Base-by-base conservation (phyloP, 2,888 invertebrate species). In the Apeira syringaria region DNA sequence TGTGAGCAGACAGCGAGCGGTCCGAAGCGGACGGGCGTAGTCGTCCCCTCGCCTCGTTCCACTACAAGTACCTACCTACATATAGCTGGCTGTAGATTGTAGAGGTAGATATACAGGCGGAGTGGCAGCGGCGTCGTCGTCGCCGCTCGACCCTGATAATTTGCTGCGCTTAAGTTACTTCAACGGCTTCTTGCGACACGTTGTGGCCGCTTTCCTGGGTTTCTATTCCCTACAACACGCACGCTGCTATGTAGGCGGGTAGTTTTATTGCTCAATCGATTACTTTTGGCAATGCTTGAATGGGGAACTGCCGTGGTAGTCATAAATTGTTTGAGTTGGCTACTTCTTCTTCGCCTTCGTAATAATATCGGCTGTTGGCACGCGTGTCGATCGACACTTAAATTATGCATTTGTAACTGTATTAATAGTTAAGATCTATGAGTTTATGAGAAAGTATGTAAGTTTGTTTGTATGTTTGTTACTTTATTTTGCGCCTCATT, bases 131-230 rank as follows among this genome's bases (percentile, higher is more conserved):
- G 64, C 68, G 72, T 68, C 77, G 75, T 61, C 79, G 78, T 64
- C 80, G 80, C 73, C 80, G 80, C 70, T 71, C 83, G 86, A 76
- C 87, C 86, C 84, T 87, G 87, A 85, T 87, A 83, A 84, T 85
- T 84, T 85, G 80, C 88, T 86, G 84, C 83, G 83, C 86, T 85
- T 83, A 84, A 76, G 83, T 82, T 86, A 85, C 84, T 87, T 88
- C 84, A 84, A 88, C 80, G 88, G 88, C 88, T 88, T 88, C 88
- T 87, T 86, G 74, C 83, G 78, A 80, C 84, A 82, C 74, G 64
- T 68, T 67, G 71, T 61, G 72, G 58, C 75, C 71, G 69, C 78
- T 80, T 85, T 79, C 74, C 77, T 78, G 70, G 73, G 74, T 79
- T 79, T 78, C 71, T 72, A 77, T 66, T 68, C 68, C 74, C 67